Evolutionary conservation across 2,888 invertebrate species (phyloP).

Genomic region (Himalopsyche tibetana): DNA sequence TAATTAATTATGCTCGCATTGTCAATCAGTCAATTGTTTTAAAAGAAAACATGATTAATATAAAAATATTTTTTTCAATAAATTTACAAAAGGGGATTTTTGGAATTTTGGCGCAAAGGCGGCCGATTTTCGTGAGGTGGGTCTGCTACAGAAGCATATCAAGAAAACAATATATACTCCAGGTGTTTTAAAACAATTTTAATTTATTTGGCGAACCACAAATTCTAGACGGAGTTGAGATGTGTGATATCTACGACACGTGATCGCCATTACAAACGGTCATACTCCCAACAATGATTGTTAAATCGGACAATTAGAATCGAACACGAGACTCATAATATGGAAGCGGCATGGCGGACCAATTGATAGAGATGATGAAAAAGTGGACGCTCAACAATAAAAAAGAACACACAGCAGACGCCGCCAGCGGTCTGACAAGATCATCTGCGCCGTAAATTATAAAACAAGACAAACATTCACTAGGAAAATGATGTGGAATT

Average conservation of each 20-base stretch:
- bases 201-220: neutral
- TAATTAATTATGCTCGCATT: too few species aligned
- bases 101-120: too few species aligned
- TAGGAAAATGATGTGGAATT: neutral
- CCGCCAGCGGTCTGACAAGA: conserved; percentile 4
- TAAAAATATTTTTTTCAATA: too few species aligned
- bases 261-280: neutral
- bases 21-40: too few species aligned
- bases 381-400: conserved; percentile 3
- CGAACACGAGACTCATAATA: neutral
- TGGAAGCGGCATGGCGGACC: conserved; percentile 12
- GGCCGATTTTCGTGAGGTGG: too few species aligned
- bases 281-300: neutral
- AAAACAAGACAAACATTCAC: neutral
- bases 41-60: too few species aligned
- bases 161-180: too few species aligned
- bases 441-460: conserved; percentile 26
- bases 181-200: too few species aligned
- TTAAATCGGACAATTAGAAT: conserved; percentile 8
- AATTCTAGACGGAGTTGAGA: neutral
- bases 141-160: too few species aligned
- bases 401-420: neutral
- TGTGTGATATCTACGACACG: neutral
- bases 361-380: conserved; percentile 1
- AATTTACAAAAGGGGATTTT: too few species aligned